A percentile compares a stretch with the other conserved stretches of the same genome.
phyloP scores from a whole-genome alignment of 2,113 vertebrate species.

The Fregetta grallaria region DNA sequence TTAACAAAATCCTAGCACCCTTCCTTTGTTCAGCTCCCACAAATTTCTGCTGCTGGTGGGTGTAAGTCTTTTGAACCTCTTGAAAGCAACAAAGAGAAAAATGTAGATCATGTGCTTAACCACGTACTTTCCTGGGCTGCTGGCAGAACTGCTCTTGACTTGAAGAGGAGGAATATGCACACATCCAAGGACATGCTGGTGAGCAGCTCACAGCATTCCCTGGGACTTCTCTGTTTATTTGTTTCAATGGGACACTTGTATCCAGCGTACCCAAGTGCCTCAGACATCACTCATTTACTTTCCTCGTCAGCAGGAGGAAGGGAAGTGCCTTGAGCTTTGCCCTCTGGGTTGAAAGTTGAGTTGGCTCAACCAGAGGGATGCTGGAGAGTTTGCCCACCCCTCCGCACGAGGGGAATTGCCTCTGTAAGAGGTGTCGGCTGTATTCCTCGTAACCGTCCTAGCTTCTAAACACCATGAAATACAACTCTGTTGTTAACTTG shows the following conservation, averaged over 20 bases:
- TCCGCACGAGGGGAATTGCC: not conserved
- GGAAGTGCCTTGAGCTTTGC: not conserved
- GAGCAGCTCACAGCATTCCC: not conserved
- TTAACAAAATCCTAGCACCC: conserved; percentile 26
- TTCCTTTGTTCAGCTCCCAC: conserved; percentile 52
- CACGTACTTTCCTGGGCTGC: not conserved
- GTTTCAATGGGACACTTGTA: not conserved
- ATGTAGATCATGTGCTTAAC: not conserved
- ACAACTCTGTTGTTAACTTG: not conserved
- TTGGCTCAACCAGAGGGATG: not conserved
- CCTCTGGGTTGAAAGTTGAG: not conserved
- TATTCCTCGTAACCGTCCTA: not conserved
- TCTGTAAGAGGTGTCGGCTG: not conserved
- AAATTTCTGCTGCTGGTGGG: conserved; percentile 52
- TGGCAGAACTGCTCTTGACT: not conserved
- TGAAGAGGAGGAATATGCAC: not conserved
- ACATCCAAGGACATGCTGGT: not conserved
- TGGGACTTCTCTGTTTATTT: not conserved
- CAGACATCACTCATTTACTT: not conserved
- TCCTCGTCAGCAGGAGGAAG: not conserved
- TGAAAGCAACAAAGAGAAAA: conserved; percentile 27
- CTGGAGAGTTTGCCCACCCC: not conserved
- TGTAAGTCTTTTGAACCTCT: conserved; percentile 53
- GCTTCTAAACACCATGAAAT: not conserved
- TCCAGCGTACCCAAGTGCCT: accelerated